A percentile compares a stretch with the other conserved stretches of the same genome.
Conservation (phyloP, 1,140 invertebrate species). For the Neotoxoptera formosana region DNA sequence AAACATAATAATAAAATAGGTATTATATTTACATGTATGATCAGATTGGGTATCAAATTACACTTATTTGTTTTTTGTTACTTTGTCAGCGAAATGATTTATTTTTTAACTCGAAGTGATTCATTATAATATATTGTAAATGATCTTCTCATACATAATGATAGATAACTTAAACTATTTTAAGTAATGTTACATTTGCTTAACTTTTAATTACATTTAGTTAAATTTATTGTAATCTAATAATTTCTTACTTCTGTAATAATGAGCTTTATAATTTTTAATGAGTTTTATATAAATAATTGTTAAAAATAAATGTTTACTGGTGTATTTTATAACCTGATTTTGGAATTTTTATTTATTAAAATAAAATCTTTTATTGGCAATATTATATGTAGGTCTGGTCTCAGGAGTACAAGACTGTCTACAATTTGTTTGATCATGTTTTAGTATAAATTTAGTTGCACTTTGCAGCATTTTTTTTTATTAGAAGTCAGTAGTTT, state of each 20-base stretch:
- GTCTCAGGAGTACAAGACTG: neutral
- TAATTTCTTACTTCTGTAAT: conserved; percentile 19
- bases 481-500: neutral
- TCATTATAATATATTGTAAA: neutral
- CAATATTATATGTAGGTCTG: neutral
- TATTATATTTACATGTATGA: neutral
- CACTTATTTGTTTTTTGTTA: neutral
- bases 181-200: neutral
- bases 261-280: neutral
- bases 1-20: neutral
- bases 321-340: conserved; percentile 19
- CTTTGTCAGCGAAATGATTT: neutral
- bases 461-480: neutral
- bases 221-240: neutral
- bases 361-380: neutral
- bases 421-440: neutral
- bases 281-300: conserved; percentile 9
- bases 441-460: neutral
- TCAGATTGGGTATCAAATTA: neutral
- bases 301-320: conserved; percentile 30
- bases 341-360: neutral
- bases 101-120: neutral
- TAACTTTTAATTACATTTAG: neutral
- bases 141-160: neutral
- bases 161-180: neutral